Conservation (phyloP, 2,797 vertebrate genomes). For the Fistularia tabacaria region DNA sequence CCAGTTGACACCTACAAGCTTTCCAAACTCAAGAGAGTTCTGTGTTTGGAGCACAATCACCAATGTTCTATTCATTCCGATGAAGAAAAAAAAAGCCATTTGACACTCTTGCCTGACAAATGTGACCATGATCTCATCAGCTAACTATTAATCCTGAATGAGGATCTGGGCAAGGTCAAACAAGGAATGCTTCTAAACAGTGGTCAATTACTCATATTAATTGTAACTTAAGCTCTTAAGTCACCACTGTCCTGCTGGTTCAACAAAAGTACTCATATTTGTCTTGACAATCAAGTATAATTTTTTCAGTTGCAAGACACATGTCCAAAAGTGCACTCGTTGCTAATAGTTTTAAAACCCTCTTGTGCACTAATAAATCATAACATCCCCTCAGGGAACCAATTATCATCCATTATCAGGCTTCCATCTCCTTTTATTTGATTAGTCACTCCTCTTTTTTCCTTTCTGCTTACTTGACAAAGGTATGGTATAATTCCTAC, state of each 20-base stretch:
- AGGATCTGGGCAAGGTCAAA: constrained; percentile 37
- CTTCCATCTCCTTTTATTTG: constrained; percentile 13
- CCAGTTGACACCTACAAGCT: constrained; percentile 46
- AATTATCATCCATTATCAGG: constrained; percentile 46
- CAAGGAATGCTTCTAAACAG: constrained; percentile 24
- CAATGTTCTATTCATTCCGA: constrained; percentile 21
- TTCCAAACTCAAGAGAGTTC: constrained; percentile 21
- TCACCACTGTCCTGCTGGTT: constrained; percentile 9
- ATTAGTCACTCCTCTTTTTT: constrained; percentile 7
- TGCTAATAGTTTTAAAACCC: constrained; percentile 41
- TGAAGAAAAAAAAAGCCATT: constrained; percentile 9
- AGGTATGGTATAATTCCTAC: constrained; percentile 5
- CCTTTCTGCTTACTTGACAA: constrained; percentile 35
- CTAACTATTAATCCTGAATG: constrained; percentile 36
- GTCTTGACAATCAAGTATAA: constrained; percentile 24
- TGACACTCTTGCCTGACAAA: constrained; percentile 32
- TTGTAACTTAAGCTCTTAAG: constrained; percentile 3
- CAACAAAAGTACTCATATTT: constrained; percentile 14
- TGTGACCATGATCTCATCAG: constrained; percentile 50
- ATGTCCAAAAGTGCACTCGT: constrained; percentile 41
- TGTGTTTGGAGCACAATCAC: constrained; percentile 36
- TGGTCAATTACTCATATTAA: background rate
- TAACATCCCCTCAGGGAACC: constrained; percentile 37
- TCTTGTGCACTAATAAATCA: constrained; percentile 28
- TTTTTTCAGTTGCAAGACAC: constrained; percentile 27